Evolutionary conservation across 2,797 vertebrate species (phyloP).

Genomic region (Artibeus lituratus): DNA sequence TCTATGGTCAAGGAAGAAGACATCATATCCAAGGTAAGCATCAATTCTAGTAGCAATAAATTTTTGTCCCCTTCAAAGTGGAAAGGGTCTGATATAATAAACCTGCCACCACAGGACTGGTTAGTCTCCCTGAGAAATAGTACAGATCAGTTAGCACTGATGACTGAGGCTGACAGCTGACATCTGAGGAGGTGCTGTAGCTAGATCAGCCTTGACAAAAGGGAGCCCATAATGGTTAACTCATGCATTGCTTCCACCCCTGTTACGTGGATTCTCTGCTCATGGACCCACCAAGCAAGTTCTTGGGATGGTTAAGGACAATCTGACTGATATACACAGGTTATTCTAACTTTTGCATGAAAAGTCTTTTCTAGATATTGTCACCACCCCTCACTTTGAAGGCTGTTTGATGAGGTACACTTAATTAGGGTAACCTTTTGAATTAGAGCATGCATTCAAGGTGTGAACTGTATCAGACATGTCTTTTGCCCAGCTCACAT

Average conservation of each 20-base stretch:
- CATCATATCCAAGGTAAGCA: neutral
- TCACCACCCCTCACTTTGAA: neutral
- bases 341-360: neutral
- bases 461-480: neutral
- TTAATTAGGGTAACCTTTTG: neutral
- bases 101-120: too few species aligned
- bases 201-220: neutral
- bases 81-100: neutral
- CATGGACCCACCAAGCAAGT: neutral
- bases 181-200: neutral
- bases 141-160: neutral
- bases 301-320: neutral
- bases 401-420: neutral
- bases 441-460: neutral
- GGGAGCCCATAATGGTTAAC: neutral
- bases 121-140: neutral
- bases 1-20: neutral
- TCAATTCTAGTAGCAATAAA: neutral
- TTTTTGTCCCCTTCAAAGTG: neutral
- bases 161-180: neutral
- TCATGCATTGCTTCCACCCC: neutral
- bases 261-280: neutral
- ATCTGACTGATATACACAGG: neutral
- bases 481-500: neutral
- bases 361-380: neutral